These are phyloP conservation scores for Heliconius nattereri DNA, from an alignment of 1,140 invertebrate species.

Conservation along the genomic window DNA sequence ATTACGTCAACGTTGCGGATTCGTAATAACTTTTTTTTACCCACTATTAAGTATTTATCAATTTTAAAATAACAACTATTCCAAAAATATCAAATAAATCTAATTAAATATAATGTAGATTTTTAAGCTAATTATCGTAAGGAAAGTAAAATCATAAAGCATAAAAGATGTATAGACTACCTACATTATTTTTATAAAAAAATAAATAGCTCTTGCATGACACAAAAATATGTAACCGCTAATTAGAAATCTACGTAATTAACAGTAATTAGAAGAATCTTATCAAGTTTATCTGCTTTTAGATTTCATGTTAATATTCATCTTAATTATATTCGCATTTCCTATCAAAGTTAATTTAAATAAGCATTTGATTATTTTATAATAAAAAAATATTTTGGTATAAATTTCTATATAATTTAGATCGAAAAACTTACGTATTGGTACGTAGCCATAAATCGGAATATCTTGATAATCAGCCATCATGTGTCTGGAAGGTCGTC, in stretches of 20 bases:
- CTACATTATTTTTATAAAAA: slow-evolving; percentile 3
- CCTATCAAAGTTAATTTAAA: neutral
- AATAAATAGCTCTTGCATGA: neutral
- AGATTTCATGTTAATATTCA: slow-evolving; percentile 20
- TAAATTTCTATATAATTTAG: neutral
- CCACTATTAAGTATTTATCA: too few species aligned
- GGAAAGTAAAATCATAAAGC: neutral
- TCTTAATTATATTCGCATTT: slow-evolving; percentile 20
- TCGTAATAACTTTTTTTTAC: too few species aligned
- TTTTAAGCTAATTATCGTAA: too few species aligned
- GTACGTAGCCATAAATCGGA: slow-evolving; percentile 59
- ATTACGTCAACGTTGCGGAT: too few species aligned
- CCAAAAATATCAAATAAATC: too few species aligned
- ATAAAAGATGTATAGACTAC: neutral
- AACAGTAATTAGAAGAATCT: slow-evolving; percentile 21
- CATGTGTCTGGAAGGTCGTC: slow-evolving; percentile 57
- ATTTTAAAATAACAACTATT: too few species aligned
- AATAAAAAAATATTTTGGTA: neutral
- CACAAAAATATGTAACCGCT: slow-evolving; percentile 20
- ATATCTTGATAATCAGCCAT: slow-evolving; percentile 58
- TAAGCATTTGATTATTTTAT: neutral
- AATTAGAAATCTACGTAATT: slow-evolving; percentile 18
- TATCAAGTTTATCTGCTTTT: slow-evolving; percentile 13
- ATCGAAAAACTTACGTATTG: slow-evolving; percentile 58
- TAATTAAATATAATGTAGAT: too few species aligned